Base-by-base conservation (phyloP, 2,888 invertebrate species). In the Lottia gigantea region DNA sequence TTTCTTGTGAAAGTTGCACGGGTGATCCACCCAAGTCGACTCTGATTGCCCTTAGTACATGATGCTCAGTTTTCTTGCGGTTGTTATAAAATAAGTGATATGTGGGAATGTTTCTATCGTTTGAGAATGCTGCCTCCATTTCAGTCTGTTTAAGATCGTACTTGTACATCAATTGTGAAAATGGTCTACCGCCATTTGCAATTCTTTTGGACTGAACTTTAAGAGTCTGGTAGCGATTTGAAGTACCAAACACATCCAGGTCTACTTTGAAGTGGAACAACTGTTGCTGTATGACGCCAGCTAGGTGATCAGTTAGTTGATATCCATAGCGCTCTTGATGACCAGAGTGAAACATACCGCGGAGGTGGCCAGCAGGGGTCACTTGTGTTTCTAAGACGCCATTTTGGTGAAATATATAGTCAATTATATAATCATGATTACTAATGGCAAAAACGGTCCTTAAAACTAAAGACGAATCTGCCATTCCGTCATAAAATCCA, bases 401-500 rank as follows among this genome's bases (percentile, higher is more conserved):
- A 72, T 78, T 83, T 67, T 84, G 83, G 63, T 85, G 82, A 66
- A 86, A 83, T 15, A 82, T 76, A 26, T 81, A 82, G 69, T 86
- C 86, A 31, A 83, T 67, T 6, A 85, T 75, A 67, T 86, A 86
- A 65, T 85, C 85, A 70, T 85, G 85, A 70, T 85, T 85, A 4
- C 71, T 74, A 11, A 86, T 73, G 6, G 82, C 74, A 8, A 79
- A 16, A 14, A 83, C 79, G 11, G 81, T 80, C 25, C 85, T 69
- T 0, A 85, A 46, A 1, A 78, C 76, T 1, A 86, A 71, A n/a
- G 80, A 80, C 2, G 74, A 67, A 66, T 80, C 80, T 14, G 71
- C 63, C 77, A 84, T 77, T 0, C 85, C 85, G 26, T 78, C 81
- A 71, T 82, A 85, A 68, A 80, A 80, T 0, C 63, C 64, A 0